phyloP scores from a whole-genome alignment of 2,888 invertebrate genomes.

The Bursaphelenchus okinawaensis region DNA sequence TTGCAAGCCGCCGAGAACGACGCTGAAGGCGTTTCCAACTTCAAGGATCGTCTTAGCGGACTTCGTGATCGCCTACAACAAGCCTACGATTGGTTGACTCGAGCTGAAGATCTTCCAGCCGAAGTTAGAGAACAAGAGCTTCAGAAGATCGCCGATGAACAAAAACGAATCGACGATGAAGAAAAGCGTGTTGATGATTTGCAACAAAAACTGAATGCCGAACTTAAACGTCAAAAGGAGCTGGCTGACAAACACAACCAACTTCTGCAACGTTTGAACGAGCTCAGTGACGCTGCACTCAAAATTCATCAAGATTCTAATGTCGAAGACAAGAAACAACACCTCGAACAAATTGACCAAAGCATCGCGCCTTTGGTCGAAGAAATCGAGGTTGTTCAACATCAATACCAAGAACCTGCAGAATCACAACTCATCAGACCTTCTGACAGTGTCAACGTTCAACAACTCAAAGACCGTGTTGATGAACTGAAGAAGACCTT shows the following conservation, averaged over 20 bases:
- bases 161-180: not conserved
- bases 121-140: not conserved
- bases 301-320: slow-evolving; percentile 17
- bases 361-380: slow-evolving; percentile 10
- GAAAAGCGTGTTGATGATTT: not conserved
- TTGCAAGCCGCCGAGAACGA: not conserved
- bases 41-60: not conserved
- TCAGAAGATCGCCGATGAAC: not conserved
- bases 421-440: not conserved
- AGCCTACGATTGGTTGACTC: slow-evolving; percentile 5
- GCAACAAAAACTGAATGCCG: slow-evolving; percentile 16
- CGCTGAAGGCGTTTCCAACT: not conserved
- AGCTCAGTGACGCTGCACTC: slow-evolving; percentile 21
- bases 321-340: slow-evolving; percentile 5
- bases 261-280: slow-evolving; percentile 18
- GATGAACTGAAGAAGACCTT: slow-evolving; percentile 18
- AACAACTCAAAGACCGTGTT: slow-evolving; percentile 7
- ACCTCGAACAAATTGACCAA: slow-evolving; percentile 7
- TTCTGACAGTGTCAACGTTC: not conserved
- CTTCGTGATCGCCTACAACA: slow-evolving; percentile 3
- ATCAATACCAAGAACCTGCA: not conserved
- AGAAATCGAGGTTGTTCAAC: slow-evolving; percentile 9
- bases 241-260: slow-evolving; percentile 14
- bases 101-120: not conserved
- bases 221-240: slow-evolving; percentile 20